phyloP scores from a whole-genome alignment of 1,140 invertebrate species.

The Polypedilum pembai region DNA sequence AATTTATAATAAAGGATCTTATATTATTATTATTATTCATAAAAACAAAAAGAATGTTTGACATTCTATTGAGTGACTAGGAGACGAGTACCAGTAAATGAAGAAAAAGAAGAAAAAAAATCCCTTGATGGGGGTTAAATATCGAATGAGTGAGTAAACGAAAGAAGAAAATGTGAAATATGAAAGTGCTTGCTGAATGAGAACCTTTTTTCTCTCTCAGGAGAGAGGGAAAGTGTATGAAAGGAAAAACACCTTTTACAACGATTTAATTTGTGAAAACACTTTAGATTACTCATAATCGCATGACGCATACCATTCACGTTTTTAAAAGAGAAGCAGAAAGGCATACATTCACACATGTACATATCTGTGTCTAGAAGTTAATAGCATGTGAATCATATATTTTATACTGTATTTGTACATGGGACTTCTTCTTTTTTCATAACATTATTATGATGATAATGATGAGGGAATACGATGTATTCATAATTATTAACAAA shows the following conservation, averaged over 20 bases:
- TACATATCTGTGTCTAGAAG: background rate
- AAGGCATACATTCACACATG: background rate
- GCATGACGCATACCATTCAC: background rate
- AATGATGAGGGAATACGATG: no score
- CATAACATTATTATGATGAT: no score
- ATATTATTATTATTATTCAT: background rate
- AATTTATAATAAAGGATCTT: no score
- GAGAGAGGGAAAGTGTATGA: background rate
- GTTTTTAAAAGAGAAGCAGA: background rate
- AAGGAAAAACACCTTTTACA: conserved; percentile 12
- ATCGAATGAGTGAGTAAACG: background rate
- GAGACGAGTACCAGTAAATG: background rate
- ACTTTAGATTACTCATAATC: conserved; percentile 27
- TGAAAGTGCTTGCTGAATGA: background rate
- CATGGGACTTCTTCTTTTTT: no score
- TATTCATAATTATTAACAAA: no score
- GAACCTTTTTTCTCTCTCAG: background rate
- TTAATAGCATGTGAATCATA: background rate
- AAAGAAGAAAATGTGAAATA: background rate
- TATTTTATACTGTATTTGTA: no score
- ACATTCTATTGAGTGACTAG: background rate
- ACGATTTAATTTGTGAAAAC: conserved; percentile 19
- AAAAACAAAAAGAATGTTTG: background rate
- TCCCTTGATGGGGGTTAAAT: background rate
- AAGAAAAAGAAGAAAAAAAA: background rate